Evolutionary conservation across 1,140 invertebrate species (phyloP), one percentile per base, ranked within the genome.

Genomic region (Ptiloglossa arizonensis): DNA sequence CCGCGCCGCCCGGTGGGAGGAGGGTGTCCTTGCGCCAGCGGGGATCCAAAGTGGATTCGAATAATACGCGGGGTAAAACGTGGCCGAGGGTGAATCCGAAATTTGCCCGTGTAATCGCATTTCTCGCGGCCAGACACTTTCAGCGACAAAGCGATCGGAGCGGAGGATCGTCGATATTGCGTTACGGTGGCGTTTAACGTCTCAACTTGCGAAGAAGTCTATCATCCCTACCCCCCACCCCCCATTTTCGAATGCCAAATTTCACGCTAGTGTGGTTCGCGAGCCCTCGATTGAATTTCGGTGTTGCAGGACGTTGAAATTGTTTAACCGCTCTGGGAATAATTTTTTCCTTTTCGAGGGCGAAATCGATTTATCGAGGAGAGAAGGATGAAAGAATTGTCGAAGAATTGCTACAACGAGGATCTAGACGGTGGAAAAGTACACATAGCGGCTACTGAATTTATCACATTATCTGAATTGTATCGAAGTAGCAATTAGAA

Each of bases 21-120:
- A 78, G 85, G 83, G 87, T 90, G 89, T 91, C 88, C 89, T 90
- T 88, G 87, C 83, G 66, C 71, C 81, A 46, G 62, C 63, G 71
- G 74, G 72, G 81, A 81, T 72, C 63, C 85, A 92, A 92, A 92
- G 90, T 91, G 91, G 88, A 91, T 91, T 88, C 86, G 87, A 75
- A 87, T 91, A 90, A 91, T 91, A 89, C 83, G 87, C 75, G 85
- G n/a, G 85, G 87, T 90, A 89, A 90, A 86, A 62, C 86, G 85
- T 64, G 86, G 83, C 82, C 83, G 88, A 90, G 91, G 91, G 91
- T 91, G 91, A 91, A 92, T 91, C 86, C 83, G 70, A 89, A 91
- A 92, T 91, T 90, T 80, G 67, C 60, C 66, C 74, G 78, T 54
- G 81, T 92, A 92, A 92, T 91, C 86, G 88, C 77, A 90, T 91